Percentiles rank a stretch among this genome's conserved stretches.
Conservation (phyloP, 2,888 invertebrate species). For the Apodemia duryi region DNA sequence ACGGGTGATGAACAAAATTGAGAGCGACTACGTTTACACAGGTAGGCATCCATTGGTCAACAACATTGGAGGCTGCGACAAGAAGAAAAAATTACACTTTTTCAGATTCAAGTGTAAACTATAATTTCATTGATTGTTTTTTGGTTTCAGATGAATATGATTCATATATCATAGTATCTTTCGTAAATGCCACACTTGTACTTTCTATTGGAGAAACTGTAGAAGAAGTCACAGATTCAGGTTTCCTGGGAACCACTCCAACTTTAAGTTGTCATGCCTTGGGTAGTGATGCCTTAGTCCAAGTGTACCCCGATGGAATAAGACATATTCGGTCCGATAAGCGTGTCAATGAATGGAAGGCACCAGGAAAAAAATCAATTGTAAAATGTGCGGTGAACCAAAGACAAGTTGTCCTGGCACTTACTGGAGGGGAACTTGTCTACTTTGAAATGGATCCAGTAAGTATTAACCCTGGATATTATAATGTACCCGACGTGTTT, state of each 20-base stretch:
- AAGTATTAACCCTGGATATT: slow-evolving; percentile 56
- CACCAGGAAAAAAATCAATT: slow-evolving; percentile 97
- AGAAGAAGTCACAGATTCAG: slow-evolving; percentile 99
- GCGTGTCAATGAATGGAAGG: slow-evolving; percentile 99
- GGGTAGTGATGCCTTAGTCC: slow-evolving; percentile 98
- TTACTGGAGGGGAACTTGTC: slow-evolving; percentile 98
- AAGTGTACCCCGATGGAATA: slow-evolving; percentile 99
- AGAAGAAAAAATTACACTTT: slow-evolving; percentile 40
- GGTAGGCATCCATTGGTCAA: slow-evolving; percentile 62
- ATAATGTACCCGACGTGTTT: slow-evolving; percentile 52
- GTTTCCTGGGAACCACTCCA: slow-evolving; percentile 98
- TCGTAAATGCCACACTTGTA: slow-evolving; percentile 97
- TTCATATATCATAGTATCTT: slow-evolving; percentile 99
- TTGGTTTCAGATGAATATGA: slow-evolving; percentile 97
- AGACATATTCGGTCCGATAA: slow-evolving; percentile 98
- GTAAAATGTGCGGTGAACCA: slow-evolving; percentile 99
- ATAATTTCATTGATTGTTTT: slow-evolving; percentile 53
- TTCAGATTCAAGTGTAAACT: slow-evolving; percentile 23
- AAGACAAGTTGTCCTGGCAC: slow-evolving; percentile 97
- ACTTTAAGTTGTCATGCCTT: slow-evolving; percentile 98
- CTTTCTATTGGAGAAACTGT: slow-evolving; percentile 99
- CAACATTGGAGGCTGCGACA: slow-evolving; percentile 50
- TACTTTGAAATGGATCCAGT: slow-evolving; percentile 99
- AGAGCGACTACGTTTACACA: slow-evolving; percentile 57
- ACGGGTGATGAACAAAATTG: slow-evolving; percentile 63